phyloP scores from a whole-genome alignment of 2,113 vertebrate species.

The Synodontis membranacea region DNA sequence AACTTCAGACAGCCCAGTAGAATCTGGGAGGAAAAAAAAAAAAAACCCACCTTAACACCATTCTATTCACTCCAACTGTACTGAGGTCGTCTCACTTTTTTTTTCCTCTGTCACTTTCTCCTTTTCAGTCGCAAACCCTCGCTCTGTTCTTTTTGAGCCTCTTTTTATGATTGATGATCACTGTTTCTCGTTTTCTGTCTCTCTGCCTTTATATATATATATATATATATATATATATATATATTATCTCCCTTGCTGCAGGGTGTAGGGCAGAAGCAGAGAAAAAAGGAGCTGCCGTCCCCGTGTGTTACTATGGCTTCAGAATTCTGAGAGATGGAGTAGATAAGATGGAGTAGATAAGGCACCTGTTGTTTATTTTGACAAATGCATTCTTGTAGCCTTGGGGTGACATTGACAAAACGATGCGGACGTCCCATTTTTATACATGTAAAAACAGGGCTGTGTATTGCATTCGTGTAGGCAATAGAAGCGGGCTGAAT shows the following conservation, averaged over 20 bases:
- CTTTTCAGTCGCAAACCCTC: neutral
- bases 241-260: conserved; percentile 12
- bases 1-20: neutral
- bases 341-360: conserved; percentile 36
- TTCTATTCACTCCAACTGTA: neutral
- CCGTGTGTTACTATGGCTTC: conserved; percentile 16
- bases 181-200: neutral
- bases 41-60: neutral
- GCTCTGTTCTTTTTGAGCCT: neutral
- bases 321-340: conserved; percentile 28
- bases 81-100: neutral
- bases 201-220: neutral
- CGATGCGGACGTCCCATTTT: conserved; percentile 26
- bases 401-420: conserved; percentile 52
- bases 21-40: neutral
- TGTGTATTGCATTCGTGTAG: neutral
- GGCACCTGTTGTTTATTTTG: conserved; percentile 56
- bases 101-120: conserved; percentile 18
- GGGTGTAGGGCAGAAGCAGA: conserved; percentile 15
- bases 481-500: neutral
- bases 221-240: no score
- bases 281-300: conserved; percentile 15
- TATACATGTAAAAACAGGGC: conserved; percentile 24
- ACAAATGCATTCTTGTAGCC: conserved; percentile 53
- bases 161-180: conserved; percentile 6